These are phyloP conservation scores for Drosophila truncata DNA, from an alignment of 1,140 invertebrate genomes.

Conservation along the genomic window DNA sequence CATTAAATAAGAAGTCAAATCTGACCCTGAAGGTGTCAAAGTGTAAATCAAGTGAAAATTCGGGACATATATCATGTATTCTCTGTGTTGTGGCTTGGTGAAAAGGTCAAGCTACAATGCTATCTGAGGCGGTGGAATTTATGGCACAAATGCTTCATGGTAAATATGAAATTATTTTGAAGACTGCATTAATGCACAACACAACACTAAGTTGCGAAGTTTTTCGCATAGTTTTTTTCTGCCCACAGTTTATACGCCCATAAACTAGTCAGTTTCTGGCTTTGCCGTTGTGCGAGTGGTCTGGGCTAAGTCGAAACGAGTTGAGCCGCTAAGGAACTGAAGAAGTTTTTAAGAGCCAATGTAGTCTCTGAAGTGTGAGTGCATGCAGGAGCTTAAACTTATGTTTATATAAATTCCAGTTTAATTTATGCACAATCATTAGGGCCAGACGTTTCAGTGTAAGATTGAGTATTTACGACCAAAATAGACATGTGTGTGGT, in stretches of 20 bases:
- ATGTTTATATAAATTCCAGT: slow-evolving; percentile 66
- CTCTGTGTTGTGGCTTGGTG: slow-evolving; percentile 12
- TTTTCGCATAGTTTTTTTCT: slow-evolving; percentile 23
- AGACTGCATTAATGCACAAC: slow-evolving; percentile 62
- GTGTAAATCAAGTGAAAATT: neutral
- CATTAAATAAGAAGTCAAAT: neutral
- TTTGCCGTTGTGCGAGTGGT: slow-evolving; percentile 32
- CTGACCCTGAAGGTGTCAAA: neutral
- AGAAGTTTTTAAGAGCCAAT: slow-evolving; percentile 22
- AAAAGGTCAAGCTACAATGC: slow-evolving; percentile 54
- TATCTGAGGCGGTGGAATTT: slow-evolving; percentile 48
- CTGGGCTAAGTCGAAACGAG: slow-evolving; percentile 2
- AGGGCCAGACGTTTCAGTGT: slow-evolving; percentile 14
- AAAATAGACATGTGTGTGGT: slow-evolving; percentile 23
- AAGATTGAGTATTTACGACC: slow-evolving; percentile 55
- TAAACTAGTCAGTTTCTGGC: slow-evolving; percentile 55
- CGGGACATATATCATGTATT: neutral
- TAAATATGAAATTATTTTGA: slow-evolving; percentile 68
- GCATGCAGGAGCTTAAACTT: slow-evolving; percentile 58
- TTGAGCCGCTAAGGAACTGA: slow-evolving; percentile 5
- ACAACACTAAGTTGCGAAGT: slow-evolving; percentile 53
- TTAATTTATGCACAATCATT: slow-evolving; percentile 47
- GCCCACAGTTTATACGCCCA: slow-evolving; percentile 62
- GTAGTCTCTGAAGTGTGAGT: slow-evolving; percentile 53
- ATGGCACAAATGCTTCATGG: slow-evolving; percentile 61